phyloP scores from a whole-genome alignment of 2,797 vertebrate genomes.

The Buphagus erythrorhynchus region DNA sequence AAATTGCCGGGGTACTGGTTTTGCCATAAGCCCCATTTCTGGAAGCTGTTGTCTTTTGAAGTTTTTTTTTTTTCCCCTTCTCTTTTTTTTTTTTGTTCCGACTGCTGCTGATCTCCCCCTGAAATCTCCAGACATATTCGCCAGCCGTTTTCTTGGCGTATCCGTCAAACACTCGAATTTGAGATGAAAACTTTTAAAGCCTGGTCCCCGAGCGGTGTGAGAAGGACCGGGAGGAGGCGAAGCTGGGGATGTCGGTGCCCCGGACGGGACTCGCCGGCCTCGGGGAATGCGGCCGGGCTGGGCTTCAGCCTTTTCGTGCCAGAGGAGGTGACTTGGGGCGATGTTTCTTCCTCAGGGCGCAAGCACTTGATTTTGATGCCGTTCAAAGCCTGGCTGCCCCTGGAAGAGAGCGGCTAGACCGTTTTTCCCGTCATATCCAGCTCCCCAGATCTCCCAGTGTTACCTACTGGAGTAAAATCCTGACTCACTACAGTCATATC shows the following conservation, averaged over 20 bases:
- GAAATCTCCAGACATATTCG: not conserved
- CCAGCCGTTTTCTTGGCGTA: not conserved
- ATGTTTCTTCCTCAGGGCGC: not conserved
- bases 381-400: not conserved
- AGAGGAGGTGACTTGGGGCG: not conserved
- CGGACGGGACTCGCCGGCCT: not conserved
- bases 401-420: not conserved
- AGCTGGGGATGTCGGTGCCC: not conserved
- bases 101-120: not conserved
- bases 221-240: not conserved
- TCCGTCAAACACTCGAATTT: not conserved
- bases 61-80: no score
- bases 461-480: not conserved
- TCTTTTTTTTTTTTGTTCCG: fast-evolving
- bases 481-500: constrained; percentile 30
- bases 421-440: not conserved
- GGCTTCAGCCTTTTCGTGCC: not conserved
- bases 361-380: not conserved
- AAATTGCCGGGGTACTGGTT: not conserved
- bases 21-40: not conserved
- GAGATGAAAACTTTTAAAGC: not conserved
- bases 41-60: not conserved
- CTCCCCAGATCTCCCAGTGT: not conserved
- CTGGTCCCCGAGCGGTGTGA: not conserved
- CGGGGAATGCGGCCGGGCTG: not conserved